phyloP scores from a whole-genome alignment of 2,797 vertebrate species.

The Diplodus sargus region DNA sequence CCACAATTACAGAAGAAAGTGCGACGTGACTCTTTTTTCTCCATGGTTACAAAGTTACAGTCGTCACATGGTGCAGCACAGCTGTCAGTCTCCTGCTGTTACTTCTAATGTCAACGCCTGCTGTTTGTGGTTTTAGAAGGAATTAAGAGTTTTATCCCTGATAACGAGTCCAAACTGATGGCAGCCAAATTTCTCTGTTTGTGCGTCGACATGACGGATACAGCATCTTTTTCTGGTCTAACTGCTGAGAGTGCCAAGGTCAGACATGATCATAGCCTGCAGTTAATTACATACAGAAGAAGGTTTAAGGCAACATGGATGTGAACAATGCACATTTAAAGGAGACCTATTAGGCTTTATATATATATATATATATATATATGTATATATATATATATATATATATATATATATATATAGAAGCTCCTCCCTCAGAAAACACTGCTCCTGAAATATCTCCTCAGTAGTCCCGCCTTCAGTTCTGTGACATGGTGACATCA shows the following conservation, averaged over 20 bases:
- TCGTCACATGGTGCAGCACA: not conserved
- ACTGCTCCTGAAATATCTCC: no score
- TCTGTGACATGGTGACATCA: no score
- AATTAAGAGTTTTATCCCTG: not conserved
- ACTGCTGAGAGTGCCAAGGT: not conserved
- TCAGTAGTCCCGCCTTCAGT: no score
- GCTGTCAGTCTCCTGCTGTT: not conserved
- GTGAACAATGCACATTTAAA: not conserved
- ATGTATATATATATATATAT: no score
- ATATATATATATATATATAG: no score
- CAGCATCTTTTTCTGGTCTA: not conserved
- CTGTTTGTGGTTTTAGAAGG: not conserved
- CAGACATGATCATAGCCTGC: not conserved
- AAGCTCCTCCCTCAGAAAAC: no score
- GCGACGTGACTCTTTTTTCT: not conserved
- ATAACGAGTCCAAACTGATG: not conserved
- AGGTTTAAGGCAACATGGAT: not conserved
- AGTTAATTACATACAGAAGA: no score
- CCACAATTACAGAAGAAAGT: not conserved
- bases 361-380: no score
- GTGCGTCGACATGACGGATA: not conserved
- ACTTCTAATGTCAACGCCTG: not conserved
- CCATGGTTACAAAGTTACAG: not conserved
- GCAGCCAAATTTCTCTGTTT: not conserved
- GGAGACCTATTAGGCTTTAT: no score